Percentiles rank a stretch among this genome's conserved stretches.
phyloP scores from a whole-genome alignment of 2,113 vertebrate species.

The Cariama cristata region DNA sequence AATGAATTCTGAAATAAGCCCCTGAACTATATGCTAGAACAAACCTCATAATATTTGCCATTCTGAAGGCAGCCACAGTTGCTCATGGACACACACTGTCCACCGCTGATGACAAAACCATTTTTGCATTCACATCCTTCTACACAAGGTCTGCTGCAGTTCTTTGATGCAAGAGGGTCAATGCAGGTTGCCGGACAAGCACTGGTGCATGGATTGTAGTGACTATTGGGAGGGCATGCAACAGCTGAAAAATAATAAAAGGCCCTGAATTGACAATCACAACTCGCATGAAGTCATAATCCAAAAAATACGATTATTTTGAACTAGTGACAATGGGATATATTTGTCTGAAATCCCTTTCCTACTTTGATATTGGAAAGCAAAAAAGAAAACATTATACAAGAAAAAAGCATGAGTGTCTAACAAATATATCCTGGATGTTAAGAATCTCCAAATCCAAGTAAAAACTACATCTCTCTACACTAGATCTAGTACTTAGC shows the following conservation, averaged over 20 bases:
- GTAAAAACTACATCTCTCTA: not conserved
- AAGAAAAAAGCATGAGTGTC: not conserved
- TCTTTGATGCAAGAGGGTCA: not conserved
- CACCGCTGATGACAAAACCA: conserved; percentile 69
- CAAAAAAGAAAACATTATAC: not conserved
- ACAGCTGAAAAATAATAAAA: conserved; percentile 54
- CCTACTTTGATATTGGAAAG: not conserved
- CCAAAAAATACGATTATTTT: not conserved
- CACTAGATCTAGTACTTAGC: not conserved
- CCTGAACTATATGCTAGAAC: not conserved
- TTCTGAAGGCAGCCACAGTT: conserved; percentile 71
- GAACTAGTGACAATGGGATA: not conserved
- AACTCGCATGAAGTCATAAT: not conserved
- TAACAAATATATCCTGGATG: not conserved
- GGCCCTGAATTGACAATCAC: conserved; percentile 1
- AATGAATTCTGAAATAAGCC: not conserved
- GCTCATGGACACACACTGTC: conserved; percentile 53
- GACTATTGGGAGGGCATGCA: conserved; percentile 73
- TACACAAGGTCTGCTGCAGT: conserved; percentile 70
- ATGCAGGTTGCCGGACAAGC: conserved; percentile 73
- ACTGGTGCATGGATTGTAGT: conserved; percentile 65
- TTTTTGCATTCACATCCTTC: conserved; percentile 75
- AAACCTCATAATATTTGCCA: conserved; percentile 67
- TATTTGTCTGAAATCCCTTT: not conserved
- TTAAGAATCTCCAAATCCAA: not conserved